Percentiles rank a stretch among this genome's conserved stretches.
Conservation (phyloP, 1,140 invertebrate species). For the Cherax destructor region DNA sequence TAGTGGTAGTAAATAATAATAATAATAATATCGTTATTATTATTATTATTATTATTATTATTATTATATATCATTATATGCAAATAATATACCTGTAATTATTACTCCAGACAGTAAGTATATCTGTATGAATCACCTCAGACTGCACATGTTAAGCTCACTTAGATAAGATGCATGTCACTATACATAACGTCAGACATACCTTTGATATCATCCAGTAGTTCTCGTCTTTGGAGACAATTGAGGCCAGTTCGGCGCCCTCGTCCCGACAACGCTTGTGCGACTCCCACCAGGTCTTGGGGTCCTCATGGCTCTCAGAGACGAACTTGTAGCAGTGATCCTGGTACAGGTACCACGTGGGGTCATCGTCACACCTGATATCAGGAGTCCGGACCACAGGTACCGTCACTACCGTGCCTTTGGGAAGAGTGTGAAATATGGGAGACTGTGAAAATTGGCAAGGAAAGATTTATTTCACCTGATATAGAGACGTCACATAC, state of each 20-base stretch:
- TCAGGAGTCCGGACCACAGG: background rate
- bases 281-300: background rate
- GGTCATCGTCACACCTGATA: background rate
- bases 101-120: too few species aligned
- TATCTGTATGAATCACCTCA: too few species aligned
- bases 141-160: background rate
- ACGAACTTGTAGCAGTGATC: conserved; percentile 31
- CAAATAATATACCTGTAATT: too few species aligned
- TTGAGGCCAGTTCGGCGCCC: conserved; percentile 2
- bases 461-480: too few species aligned
- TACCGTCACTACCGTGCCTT: too few species aligned
- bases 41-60: too few species aligned
- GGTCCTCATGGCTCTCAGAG: background rate
- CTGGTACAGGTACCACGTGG: conserved; percentile 3
- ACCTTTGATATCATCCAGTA: conserved; percentile 42
- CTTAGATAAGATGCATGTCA: background rate
- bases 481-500: too few species aligned
- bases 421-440: too few species aligned
- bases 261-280: background rate
- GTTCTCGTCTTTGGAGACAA: conserved; percentile 19
- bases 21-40: too few species aligned
- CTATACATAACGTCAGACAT: background rate
- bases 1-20: too few species aligned
- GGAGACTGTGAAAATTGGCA: too few species aligned
- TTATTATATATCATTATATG: too few species aligned